Evolutionary conservation across 2,113 vertebrate species (phyloP).

Genomic region (Spea multiplicata): DNA sequence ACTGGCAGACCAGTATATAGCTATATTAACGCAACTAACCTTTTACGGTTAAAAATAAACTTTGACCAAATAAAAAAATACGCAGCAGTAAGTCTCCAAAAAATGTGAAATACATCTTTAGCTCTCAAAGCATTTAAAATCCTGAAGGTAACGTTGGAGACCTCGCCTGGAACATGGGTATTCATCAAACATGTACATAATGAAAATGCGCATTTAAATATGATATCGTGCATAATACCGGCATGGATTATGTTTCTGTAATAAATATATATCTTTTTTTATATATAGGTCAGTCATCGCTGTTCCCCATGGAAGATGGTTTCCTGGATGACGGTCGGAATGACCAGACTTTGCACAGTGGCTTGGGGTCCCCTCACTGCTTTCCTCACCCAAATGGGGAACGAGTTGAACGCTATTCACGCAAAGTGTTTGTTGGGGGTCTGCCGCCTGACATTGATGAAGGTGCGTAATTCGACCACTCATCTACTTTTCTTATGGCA

Average conservation of each 20-base stretch:
- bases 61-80: no score
- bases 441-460: constrained; percentile 97
- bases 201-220: no score
- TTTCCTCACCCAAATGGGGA: constrained; percentile 97
- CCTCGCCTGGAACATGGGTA: no score
- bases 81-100: no score
- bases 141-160: no score
- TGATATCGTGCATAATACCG: not conserved
- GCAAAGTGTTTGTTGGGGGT: constrained; percentile 96
- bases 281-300: constrained; percentile 85
- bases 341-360: constrained; percentile 85
- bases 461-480: constrained; percentile 69
- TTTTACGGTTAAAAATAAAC: no score
- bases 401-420: constrained; percentile 91
- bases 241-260: not conserved
- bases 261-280: not conserved
- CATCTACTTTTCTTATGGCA: no score
- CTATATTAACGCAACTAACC: no score
- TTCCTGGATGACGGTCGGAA: constrained; percentile 92
- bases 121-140: no score
- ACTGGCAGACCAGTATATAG: not conserved
- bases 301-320: constrained; percentile 97
- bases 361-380: constrained; percentile 90
- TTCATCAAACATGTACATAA: no score
- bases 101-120: no score